Evolutionary conservation across 2,888 invertebrate species (phyloP).

Genomic region (Lycocerus yunnanus): DNA sequence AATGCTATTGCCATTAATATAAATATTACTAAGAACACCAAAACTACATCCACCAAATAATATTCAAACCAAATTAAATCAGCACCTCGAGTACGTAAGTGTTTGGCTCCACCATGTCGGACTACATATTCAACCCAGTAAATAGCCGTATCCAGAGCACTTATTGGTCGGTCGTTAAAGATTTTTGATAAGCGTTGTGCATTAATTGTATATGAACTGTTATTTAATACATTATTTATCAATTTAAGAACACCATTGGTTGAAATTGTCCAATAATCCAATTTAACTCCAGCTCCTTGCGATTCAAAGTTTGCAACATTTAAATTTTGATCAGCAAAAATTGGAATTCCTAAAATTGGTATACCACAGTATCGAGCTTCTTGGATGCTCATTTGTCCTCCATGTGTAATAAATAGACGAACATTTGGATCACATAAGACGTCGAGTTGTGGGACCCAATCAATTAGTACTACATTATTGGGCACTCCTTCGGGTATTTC

Average conservation of each 20-base stretch:
- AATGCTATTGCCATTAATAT: neutral
- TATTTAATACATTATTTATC: constrained; percentile 12
- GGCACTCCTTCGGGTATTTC: constrained; percentile 14
- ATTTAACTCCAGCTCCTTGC: constrained; percentile 36
- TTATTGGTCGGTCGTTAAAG: constrained; percentile 30
- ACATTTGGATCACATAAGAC: constrained; percentile 57
- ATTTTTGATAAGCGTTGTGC: constrained; percentile 23
- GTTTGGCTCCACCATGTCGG: constrained; percentile 28
- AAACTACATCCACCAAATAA: constrained; percentile 28
- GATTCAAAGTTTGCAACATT: constrained; percentile 39
- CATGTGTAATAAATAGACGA: constrained; percentile 65
- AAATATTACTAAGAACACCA: constrained; percentile 14
- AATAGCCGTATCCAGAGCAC: constrained; percentile 28
- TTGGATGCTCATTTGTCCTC: constrained; percentile 64
- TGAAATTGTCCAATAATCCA: constrained; percentile 14
- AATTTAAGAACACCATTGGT: constrained; percentile 1
- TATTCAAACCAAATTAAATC: constrained; percentile 33
- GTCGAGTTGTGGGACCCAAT: constrained; percentile 25
- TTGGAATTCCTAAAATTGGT: constrained; percentile 61
- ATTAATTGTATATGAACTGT: constrained; percentile 21
- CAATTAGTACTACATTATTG: constrained; percentile 11
- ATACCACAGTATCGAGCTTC: constrained; percentile 63
- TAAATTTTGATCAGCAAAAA: constrained; percentile 57
- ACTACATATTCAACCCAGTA: constrained; percentile 36
- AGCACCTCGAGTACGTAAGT: constrained; percentile 25